Evolutionary conservation across 2,113 vertebrate genomes (phyloP), one percentile per base, ranked within the genome.

Genomic region (Myiozetetes cayanensis): DNA sequence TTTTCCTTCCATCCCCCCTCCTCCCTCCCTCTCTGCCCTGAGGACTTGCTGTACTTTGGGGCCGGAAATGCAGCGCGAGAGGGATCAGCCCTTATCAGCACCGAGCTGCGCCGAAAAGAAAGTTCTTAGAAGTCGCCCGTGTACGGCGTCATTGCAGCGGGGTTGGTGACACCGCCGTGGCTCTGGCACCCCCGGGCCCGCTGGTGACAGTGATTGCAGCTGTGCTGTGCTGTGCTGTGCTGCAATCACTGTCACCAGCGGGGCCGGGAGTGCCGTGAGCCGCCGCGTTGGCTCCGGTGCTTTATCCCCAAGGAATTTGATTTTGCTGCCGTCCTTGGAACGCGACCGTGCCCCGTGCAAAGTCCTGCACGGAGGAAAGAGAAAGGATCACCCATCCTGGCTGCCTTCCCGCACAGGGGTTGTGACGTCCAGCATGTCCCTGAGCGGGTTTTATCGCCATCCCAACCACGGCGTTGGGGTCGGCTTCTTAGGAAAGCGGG

Each of bases 61-160:
- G 88, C 95, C 88, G 96, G 95, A 96, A 95, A 65, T 12, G 4
- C 82, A 79, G 78, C 7, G 8, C 0, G 82, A 91, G 87, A 90
- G 41, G 85, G 66, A 82, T 50, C 85, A 70, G 78, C 82, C 53
- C 96, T 94, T 96, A 96, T 95, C 96, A 83, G 90, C 39, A 0
- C 33, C 8, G 47, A 63, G 82, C 73, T 62, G 71, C 14, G 31
- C 81, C 5, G 1, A 93, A 3, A 85, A 87, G 66, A 91, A 94
- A 96, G 90, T 96, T 96, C 96, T 96, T 96, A 94, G 96, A 96
- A 96, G 92, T 91, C 46, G 10, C 58, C 78, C 2, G 12, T 1
- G 8, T 17, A 53, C 23, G 8, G 80, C 67, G 67, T 37, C 75
- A 43, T 5, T 79, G 89, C 79, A 44, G 15, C 12, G 0, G 80